phyloP scores from a whole-genome alignment of 2,888 invertebrate genomes.

The Tineola bisselliella region DNA sequence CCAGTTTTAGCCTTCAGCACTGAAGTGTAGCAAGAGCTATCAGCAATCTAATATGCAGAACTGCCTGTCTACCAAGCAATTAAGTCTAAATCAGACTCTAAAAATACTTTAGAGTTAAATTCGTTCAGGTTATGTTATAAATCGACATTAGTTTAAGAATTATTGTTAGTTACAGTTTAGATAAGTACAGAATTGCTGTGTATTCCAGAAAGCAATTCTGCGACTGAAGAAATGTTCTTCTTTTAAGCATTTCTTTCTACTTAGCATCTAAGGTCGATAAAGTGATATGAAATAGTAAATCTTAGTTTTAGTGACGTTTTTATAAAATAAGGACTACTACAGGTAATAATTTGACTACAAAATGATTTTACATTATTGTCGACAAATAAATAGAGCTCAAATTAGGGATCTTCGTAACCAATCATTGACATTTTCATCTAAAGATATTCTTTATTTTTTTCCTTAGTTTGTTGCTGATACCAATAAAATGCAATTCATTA shows the following conservation, averaged over 20 bases:
- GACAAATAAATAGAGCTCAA: too few species aligned
- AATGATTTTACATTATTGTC: too few species aligned
- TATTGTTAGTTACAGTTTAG: neutral
- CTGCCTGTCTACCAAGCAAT: too few species aligned
- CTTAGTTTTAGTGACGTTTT: neutral
- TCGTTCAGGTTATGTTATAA: neutral
- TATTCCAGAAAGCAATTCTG: constrained; percentile 10
- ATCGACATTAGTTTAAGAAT: neutral
- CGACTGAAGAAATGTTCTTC: constrained; percentile 11
- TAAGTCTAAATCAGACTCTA: too few species aligned
- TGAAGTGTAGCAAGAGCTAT: too few species aligned
- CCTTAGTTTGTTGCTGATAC: neutral
- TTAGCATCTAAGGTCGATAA: constrained; percentile 4
- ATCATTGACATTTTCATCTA: too few species aligned
- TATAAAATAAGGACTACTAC: neutral
- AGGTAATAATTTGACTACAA: neutral
- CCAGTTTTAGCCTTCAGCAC: too few species aligned
- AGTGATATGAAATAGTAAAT: constrained; percentile 9
- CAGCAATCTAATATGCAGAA: too few species aligned
- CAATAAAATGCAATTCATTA: too few species aligned
- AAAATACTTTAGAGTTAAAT: too few species aligned
- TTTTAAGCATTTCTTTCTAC: constrained; percentile 7
- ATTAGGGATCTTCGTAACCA: too few species aligned
- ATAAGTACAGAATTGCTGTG: neutral
- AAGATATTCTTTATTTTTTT: neutral